A percentile compares a stretch with the other conserved stretches of the same genome.
phyloP scores from a whole-genome alignment of 2,888 invertebrate genomes.

The Auanema freiburgensis region DNA sequence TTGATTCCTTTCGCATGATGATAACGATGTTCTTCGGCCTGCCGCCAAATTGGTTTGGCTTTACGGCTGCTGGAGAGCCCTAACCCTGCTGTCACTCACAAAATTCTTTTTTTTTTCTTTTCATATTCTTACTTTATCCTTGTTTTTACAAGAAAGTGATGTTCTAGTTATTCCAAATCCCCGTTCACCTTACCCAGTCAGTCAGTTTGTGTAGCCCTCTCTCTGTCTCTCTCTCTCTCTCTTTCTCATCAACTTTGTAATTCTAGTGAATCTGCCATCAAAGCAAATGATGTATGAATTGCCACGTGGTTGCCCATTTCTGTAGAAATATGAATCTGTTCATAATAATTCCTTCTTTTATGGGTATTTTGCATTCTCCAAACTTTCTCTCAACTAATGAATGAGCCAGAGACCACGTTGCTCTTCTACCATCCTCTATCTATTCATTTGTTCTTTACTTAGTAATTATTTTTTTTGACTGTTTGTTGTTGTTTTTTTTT shows the following conservation, averaged over 20 bases:
- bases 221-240: not conserved
- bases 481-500: too few relatives aligned
- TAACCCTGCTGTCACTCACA: constrained; percentile 5
- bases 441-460: too few relatives aligned
- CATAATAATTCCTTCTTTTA: too few relatives aligned
- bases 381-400: too few relatives aligned
- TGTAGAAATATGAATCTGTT: too few relatives aligned
- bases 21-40: not conserved
- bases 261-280: too few relatives aligned
- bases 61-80: not conserved
- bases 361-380: too few relatives aligned
- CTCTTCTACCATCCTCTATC: too few relatives aligned
- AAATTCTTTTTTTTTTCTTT: not conserved
- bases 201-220: not conserved
- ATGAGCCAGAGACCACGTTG: too few relatives aligned
- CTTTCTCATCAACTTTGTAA: not conserved
- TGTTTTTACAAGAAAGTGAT: not conserved
- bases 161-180: not conserved
- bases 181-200: not conserved
- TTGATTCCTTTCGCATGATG: not conserved
- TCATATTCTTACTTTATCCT: not conserved
- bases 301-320: too few relatives aligned
- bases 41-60: not conserved
- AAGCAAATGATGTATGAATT: too few relatives aligned
- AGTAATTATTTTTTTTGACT: too few relatives aligned